Percentiles rank a stretch among this genome's conserved stretches.
phyloP scores from a whole-genome alignment of 2,113 vertebrate species.

The Tetraodon nigroviridis region DNA sequence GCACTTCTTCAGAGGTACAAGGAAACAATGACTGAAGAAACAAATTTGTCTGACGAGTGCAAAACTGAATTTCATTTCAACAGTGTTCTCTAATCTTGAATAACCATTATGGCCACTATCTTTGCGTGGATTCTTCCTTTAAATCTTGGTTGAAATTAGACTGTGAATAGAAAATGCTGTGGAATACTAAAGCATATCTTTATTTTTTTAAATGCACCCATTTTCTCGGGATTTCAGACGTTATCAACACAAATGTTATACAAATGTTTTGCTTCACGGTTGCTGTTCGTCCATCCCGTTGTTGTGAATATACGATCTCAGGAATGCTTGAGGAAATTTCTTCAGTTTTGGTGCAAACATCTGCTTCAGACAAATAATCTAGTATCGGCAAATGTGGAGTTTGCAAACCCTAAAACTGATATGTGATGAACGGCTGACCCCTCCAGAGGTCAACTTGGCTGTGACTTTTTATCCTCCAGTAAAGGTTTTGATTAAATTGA shows the following conservation, averaged over 20 bases:
- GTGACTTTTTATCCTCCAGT: not conserved
- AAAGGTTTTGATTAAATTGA: no score
- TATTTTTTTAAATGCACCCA: not conserved
- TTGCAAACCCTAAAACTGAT: not conserved
- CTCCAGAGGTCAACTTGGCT: not conserved
- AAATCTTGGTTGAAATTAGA: conserved; percentile 17
- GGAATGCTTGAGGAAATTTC: not conserved
- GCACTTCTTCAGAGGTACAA: conserved; percentile 13
- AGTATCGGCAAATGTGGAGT: not conserved
- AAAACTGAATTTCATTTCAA: not conserved
- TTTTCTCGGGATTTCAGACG: not conserved
- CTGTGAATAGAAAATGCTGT: conserved; percentile 44
- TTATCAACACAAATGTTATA: not conserved
- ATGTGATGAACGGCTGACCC: not conserved
- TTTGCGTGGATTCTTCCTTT: not conserved
- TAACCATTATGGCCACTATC: no score
- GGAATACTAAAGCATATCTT: conserved; percentile 11
- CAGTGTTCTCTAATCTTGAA: not conserved
- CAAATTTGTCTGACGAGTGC: not conserved
- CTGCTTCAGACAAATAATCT: not conserved
- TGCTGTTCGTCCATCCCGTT: not conserved
- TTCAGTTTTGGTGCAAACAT: not conserved
- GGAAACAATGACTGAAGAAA: conserved; percentile 21
- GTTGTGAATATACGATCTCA: not conserved
- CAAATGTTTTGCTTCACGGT: not conserved